These are phyloP conservation scores for Mungos mungo DNA, from an alignment of 2,113 vertebrate species.

Conservation along the genomic window DNA sequence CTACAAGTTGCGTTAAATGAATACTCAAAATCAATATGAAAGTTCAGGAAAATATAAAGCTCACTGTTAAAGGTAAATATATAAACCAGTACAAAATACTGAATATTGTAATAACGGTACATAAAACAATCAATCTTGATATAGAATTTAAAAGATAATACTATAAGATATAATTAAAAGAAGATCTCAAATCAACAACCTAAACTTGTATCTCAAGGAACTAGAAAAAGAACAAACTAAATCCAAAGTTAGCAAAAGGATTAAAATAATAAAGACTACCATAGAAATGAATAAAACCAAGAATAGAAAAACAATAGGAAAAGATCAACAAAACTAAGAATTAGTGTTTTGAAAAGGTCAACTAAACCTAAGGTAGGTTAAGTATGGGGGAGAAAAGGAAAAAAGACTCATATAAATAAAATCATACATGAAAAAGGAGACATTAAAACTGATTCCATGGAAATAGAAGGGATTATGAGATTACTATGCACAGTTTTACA, in stretches of 20 bases:
- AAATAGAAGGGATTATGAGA: background rate
- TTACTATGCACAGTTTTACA: background rate
- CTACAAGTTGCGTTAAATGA: background rate
- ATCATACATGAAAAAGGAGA: background rate
- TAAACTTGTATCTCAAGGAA: background rate
- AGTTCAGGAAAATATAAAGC: background rate
- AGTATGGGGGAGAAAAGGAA: background rate
- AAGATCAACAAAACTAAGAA: background rate
- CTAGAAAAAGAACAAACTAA: background rate
- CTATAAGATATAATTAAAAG: background rate
- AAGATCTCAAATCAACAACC: background rate
- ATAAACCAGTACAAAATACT: background rate
- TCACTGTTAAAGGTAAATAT: background rate
- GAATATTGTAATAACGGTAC: background rate
- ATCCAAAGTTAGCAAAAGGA: background rate
- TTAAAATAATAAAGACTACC: background rate
- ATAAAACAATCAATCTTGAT: background rate
- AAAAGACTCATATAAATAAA: background rate
- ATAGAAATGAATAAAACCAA: background rate
- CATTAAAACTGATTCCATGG: background rate
- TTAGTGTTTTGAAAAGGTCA: background rate
- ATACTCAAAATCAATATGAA: background rate
- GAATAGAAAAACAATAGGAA: background rate
- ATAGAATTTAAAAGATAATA: background rate
- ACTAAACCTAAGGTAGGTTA: background rate